Evolutionary conservation across 2,888 invertebrate species (phyloP).

Genomic region (Eupithecia dodoneata): DNA sequence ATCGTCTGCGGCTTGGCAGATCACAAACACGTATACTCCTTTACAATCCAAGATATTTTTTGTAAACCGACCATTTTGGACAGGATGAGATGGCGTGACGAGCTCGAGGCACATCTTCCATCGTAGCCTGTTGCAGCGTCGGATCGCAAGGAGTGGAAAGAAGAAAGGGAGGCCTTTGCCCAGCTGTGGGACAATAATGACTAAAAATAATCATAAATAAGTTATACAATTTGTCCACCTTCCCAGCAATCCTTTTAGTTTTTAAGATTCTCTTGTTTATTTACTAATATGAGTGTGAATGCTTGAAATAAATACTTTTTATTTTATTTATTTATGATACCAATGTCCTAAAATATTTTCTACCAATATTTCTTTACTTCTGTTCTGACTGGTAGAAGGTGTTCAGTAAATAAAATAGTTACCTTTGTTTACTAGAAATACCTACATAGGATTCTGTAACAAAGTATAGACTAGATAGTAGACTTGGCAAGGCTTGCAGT

Average conservation of each 20-base stretch:
- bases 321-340: not conserved
- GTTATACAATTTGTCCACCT: no score
- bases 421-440: not conserved
- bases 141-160: no score
- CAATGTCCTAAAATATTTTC: not conserved
- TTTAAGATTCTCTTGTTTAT: no score
- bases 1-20: slow-evolving; percentile 26
- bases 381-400: not conserved
- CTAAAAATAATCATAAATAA: no score
- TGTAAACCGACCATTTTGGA: not conserved
- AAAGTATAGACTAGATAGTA: not conserved
- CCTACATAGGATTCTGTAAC: not conserved
- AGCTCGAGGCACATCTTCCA: no score
- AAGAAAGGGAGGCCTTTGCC: no score
- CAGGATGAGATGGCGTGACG: no score
- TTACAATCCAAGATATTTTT: not conserved
- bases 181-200: no score
- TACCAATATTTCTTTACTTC: not conserved
- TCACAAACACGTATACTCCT: not conserved
- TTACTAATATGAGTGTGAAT: no score
- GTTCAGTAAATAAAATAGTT: not conserved
- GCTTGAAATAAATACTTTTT: no score
- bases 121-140: no score
- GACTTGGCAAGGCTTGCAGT: not conserved
- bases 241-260: no score